Base-by-base conservation (phyloP, 2,888 invertebrate species). In the Eupeodes luniger region DNA sequence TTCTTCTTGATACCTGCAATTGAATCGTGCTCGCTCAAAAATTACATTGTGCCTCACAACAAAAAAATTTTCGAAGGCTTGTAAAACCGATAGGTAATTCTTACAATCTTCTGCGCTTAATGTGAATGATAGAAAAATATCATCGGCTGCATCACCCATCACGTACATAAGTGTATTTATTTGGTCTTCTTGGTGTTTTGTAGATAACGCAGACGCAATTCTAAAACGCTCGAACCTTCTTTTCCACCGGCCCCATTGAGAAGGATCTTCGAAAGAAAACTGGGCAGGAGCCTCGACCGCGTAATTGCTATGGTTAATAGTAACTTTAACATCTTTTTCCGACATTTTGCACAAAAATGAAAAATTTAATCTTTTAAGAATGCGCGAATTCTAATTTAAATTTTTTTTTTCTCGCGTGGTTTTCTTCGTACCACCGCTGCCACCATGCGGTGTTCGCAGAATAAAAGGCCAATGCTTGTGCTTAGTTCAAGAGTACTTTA, bases 41-140 rank as follows among this genome's bases (percentile, higher is more conserved):
- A 19, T 19, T 19, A 19, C 19, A 19, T 19, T 19, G 19, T 19
- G 19, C 19, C 19, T 19, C 19, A 19, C 66, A 49, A 49, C 27
- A 51, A 66, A 49, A 66, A 66, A 66, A 66, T n/a, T 5, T n/a
- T 66, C 66, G 66, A 66, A 51, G 3, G 49, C 66, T 49, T 66
- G 27, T 34, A 66, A 5, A 1, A 66, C 66, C n/a, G n/a, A 14
- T 66, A 1, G 5, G 5, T 49, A 66, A 9, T 14, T 5, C 34
- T 34, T 3, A 47, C 47, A 4, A 34, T 4, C 66, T 2, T 0
- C 49, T 9, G 14, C 4, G 19, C 27, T 6, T 49, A n/a, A 49
- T 3, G 14, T 7, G 27, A 34, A 66, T n/a, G 49, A 66, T n/a
- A 66, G 49, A 9, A 34, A 66, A 0, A 34, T 49, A n/a, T 66